A percentile compares a stretch with the other conserved stretches of the same genome.
These are phyloP conservation scores for Crypturellus undulatus DNA, from an alignment of 2,113 vertebrate genomes.

Conservation along the genomic window DNA sequence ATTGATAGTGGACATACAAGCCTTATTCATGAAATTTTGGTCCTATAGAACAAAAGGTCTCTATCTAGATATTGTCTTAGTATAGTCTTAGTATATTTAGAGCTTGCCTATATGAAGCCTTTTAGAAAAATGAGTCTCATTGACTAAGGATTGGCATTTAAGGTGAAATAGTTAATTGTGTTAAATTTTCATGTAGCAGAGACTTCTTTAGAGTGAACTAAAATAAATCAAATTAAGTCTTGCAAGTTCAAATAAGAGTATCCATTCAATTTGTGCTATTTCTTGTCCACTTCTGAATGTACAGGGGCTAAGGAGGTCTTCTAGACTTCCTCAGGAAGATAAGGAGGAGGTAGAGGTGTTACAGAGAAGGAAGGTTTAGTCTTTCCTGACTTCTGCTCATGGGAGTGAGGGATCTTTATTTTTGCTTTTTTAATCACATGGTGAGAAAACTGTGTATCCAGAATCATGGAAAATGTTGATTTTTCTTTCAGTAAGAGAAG, in stretches of 20 bases:
- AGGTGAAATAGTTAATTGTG: not conserved
- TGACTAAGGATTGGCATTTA: not conserved
- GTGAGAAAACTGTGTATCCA: not conserved
- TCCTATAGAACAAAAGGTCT: not conserved
- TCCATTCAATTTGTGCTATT: not conserved
- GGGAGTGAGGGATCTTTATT: not conserved
- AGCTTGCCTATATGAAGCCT: not conserved
- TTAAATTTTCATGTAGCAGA: not conserved
- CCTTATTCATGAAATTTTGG: not conserved
- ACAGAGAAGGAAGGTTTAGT: not conserved
- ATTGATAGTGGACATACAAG: not conserved
- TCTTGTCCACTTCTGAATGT: not conserved
- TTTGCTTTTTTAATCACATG: not conserved
- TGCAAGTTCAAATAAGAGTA: not conserved
- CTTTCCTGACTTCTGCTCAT: not conserved
- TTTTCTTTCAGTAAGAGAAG: not conserved
- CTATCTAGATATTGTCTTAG: not conserved
- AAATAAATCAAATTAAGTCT: not conserved
- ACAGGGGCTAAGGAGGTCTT: not conserved
- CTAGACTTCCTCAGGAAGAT: not conserved
- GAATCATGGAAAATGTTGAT: not conserved
- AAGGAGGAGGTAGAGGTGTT: not conserved
- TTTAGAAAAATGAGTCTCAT: not conserved
- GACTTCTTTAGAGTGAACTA: not conserved
- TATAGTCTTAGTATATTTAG: not conserved